Base-by-base conservation (phyloP, 2,113 vertebrate species). In the Ivindomyrus marchei region DNA sequence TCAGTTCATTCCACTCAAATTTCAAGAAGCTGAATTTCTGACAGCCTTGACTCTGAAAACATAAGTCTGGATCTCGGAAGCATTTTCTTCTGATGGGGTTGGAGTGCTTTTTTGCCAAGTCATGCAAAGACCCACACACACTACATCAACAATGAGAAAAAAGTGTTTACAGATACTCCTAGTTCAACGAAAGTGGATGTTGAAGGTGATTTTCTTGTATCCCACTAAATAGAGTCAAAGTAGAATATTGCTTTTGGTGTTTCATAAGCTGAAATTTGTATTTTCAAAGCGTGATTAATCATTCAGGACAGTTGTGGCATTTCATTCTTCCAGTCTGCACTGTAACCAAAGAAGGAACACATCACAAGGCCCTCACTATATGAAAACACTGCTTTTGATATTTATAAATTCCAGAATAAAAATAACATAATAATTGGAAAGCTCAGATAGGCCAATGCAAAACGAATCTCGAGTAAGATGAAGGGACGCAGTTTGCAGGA, bases 1-100 rank as follows among this genome's bases (percentile, higher is more conserved):
- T 94, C 90, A 93, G 92, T 93, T 94, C 85, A 87, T 36, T 87
- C 47, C 50, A 53, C 85, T 87, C 85, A 94, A 93, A 93, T 88
- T 94, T 93, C 92, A 90, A 92, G 90, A 93, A 91, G 92, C n/a
- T 58, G 90, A 53, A 90, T 89, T 70, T 88, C 66, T 88, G 88
- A 88, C 89, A 53, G 58, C 56, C 42, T 89, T 90, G 80, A 74
- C 80, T 91, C 91, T 80, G 88, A 66, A 88, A 84, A 89, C 31
- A 86, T 19, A 56, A 88, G 21, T 66, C n/a, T 49, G 46, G 49
- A 45, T 77, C 62, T 66, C 39, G 31, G 46, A 85, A 24, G 45
- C 21, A n/a, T 85, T 85, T 46, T 39, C 39, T 45, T 85, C 7
- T 47, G 80, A 85, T 45, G 31, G 31, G 19, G 39, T 45, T 42